Conservation (phyloP, 2,888 invertebrate species). For the Xanthostigma xanthostigma region DNA sequence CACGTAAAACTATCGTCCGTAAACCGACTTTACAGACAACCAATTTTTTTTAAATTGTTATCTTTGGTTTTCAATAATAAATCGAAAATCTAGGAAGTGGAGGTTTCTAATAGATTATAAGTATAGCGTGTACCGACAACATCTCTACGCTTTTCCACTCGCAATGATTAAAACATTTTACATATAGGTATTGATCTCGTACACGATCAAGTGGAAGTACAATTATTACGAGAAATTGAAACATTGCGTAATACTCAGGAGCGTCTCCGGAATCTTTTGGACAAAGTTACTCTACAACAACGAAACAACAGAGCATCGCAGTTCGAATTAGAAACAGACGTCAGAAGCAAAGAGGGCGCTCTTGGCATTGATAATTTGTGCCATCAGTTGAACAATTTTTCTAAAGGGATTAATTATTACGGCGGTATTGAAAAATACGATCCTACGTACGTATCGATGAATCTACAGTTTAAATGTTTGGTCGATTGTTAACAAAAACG, state of each 20-base stretch:
- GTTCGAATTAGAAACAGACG: constrained; percentile 78
- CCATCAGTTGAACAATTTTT: constrained; percentile 69
- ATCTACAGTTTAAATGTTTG: too few relatives aligned
- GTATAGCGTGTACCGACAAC: too few relatives aligned
- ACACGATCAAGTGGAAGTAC: constrained; percentile 79
- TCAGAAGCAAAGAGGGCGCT: constrained; percentile 76
- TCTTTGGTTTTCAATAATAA: too few relatives aligned
- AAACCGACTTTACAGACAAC: too few relatives aligned
- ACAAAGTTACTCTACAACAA: constrained; percentile 44
- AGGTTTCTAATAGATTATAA: too few relatives aligned
- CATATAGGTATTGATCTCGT: constrained; percentile 67
- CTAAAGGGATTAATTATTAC: constrained; percentile 69
- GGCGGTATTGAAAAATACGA: constrained; percentile 80
- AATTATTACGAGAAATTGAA: constrained; percentile 71
- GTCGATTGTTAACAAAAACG: too few relatives aligned
- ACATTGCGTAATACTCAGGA: constrained; percentile 65
- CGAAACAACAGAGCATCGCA: constrained; percentile 65
- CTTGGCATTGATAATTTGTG: constrained; percentile 74
- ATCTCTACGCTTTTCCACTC: too few relatives aligned
- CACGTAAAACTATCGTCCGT: too few relatives aligned
- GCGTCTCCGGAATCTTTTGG: constrained; percentile 56
- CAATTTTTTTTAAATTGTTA: too few relatives aligned
- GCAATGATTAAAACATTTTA: too few relatives aligned
- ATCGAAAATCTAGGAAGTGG: too few relatives aligned
- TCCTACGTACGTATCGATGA: constrained; percentile 41